Evolutionary conservation across 2,113 vertebrate genomes (phyloP).

Genomic region (Phainopepla nitens): DNA sequence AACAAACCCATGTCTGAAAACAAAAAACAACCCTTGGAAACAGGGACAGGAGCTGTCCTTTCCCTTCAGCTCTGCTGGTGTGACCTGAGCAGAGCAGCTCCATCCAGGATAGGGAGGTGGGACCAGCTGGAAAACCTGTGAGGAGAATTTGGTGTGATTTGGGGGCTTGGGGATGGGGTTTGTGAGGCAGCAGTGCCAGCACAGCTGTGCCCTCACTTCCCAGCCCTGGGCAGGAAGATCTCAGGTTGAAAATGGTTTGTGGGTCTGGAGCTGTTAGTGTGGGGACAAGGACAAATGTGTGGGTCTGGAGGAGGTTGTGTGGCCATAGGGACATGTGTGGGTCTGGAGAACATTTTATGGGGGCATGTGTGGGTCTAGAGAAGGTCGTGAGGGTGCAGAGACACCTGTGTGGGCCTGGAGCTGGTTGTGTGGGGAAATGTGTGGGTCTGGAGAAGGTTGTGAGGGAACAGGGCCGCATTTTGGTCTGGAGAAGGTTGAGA

Average conservation of each 20-base stretch:
- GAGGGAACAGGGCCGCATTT: neutral
- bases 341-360: too few species aligned
- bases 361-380: neutral
- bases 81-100: neutral
- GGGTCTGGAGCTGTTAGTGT: neutral
- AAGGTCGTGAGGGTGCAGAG: neutral
- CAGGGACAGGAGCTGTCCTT: neutral
- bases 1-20: neutral
- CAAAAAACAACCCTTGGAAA: neutral
- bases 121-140: neutral
- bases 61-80: neutral
- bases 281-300: neutral
- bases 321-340: too few species aligned
- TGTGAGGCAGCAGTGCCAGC: neutral
- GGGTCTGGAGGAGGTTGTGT: neutral
- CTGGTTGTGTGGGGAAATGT: too few species aligned
- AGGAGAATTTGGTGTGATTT: fast-evolving
- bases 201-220: neutral
- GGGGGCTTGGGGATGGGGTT: neutral
- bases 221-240: neutral
- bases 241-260: neutral
- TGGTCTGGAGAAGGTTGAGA: too few species aligned
- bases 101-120: neutral
- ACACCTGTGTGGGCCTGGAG: neutral
- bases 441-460: neutral